phyloP scores from a whole-genome alignment of 2,888 invertebrate species.

The Lithophane ornitopus region DNA sequence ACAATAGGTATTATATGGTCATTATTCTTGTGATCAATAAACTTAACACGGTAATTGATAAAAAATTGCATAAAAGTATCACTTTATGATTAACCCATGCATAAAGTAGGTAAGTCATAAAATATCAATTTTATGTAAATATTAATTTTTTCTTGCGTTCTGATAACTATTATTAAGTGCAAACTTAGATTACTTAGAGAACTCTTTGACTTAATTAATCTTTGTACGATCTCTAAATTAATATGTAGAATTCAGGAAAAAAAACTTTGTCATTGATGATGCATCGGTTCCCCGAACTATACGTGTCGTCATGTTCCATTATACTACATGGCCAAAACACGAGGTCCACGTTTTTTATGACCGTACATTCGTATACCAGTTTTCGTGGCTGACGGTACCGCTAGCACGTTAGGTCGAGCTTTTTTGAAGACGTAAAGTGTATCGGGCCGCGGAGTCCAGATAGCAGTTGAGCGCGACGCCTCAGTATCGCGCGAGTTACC shows the following conservation, averaged over 20 bases:
- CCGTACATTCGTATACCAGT: slow-evolving; percentile 71
- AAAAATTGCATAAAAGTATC: slow-evolving; percentile 35
- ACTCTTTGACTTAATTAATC: slow-evolving; percentile 42
- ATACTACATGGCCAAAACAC: slow-evolving; percentile 64
- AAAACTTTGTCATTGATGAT: slow-evolving; percentile 67
- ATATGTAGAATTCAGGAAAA: slow-evolving; percentile 51
- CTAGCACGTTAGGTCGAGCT: slow-evolving; percentile 73
- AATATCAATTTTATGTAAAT: slow-evolving; percentile 37
- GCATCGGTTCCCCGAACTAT: slow-evolving; percentile 66
- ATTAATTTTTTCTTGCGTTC: slow-evolving; percentile 11
- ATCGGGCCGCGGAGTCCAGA: slow-evolving; percentile 77
- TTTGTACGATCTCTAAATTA: slow-evolving; percentile 38
- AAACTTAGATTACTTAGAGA: slow-evolving; percentile 31
- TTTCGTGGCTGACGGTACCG: slow-evolving; percentile 72
- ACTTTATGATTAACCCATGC: slow-evolving; percentile 44
- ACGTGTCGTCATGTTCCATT: slow-evolving; percentile 61
- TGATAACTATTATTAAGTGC: slow-evolving; percentile 38
- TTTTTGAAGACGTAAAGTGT: slow-evolving; percentile 80
- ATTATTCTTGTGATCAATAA: slow-evolving; percentile 59
- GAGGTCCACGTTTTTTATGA: slow-evolving; percentile 66
- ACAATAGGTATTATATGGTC: slow-evolving; percentile 40
- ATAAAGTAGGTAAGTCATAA: slow-evolving; percentile 42
- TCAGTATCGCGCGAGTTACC: slow-evolving; percentile 86
- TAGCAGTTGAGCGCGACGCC: slow-evolving; percentile 70
- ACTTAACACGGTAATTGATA: slow-evolving; percentile 58